Base-by-base conservation (phyloP, 2,888 invertebrate genomes). In the Belgica antarctica region DNA sequence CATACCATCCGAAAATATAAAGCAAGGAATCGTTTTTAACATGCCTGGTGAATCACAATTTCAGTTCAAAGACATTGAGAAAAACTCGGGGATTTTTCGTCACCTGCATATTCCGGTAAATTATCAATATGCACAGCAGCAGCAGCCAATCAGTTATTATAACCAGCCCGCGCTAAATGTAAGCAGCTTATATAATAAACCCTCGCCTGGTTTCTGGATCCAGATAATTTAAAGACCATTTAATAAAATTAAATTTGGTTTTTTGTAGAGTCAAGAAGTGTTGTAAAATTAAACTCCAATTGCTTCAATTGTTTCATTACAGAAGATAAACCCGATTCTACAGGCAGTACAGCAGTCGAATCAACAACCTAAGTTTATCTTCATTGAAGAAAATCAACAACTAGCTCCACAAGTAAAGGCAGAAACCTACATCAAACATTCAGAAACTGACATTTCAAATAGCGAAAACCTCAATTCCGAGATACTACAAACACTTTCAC, bases 61-160 rank as follows among this genome's bases (percentile, higher is more conserved):
- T 15, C 57, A 62, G 12, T 41, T 22, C n/a, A 24, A 19, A 63
- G 65, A 57, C 19, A 19, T 47, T 12, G 41, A 25, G 25, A 46
- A 71, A 71, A 52, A 70, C 27, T 7, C 46, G n/a, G 46, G 46
- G 24, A 12, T 66, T 12, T 17, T 61, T 19, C 27, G 62, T 61
- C 41, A 68, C 2, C 69, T 57, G 25, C 62, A 47, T 41, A 41
- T 71, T 7, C 63, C 52, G 28, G 34, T 57, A 2, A 59, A 57
- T 8, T 46, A 47, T 62, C 46, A 71, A 57, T 62, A 47, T 27
- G 63, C 62, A 25, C 62, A 62, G 27, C 69, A 71, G 24, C 57
- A 62, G 27, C 69, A 36, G n/a, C n/a, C n/a, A n/a, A n/a, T 71
- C 28, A 70, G 65, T 57, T 70, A 70, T 46, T 70, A 61, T 36